Conservation (phyloP, 2,113 vertebrate species). For the Parotia lawesii region DNA sequence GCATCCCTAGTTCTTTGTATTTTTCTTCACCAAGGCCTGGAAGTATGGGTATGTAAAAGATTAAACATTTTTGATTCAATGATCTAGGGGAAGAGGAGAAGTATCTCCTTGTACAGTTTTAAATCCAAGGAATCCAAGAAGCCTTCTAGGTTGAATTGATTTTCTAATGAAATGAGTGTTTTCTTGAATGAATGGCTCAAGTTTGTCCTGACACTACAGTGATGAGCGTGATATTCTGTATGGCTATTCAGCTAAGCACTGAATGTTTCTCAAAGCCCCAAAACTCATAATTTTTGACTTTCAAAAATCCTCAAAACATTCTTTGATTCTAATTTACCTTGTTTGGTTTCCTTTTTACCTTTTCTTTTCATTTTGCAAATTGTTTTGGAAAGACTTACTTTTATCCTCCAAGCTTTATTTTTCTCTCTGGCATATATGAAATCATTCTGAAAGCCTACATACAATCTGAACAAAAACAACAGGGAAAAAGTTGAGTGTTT, state of each 20-base stretch:
- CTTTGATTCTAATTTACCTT: background rate
- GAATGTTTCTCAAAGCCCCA: background rate
- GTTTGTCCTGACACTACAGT: background rate
- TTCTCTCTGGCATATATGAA: background rate
- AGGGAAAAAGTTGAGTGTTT: background rate
- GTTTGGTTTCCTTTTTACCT: background rate
- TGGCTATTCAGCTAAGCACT: background rate
- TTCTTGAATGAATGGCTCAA: background rate
- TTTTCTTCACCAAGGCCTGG: background rate
- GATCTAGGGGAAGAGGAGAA: background rate
- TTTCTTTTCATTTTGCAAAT: background rate
- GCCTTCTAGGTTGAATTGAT: background rate
- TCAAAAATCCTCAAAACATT: background rate
- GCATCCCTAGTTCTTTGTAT: background rate
- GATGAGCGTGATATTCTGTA: background rate
- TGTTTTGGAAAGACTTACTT: background rate
- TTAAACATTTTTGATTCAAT: background rate
- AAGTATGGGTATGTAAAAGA: background rate
- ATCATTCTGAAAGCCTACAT: background rate
- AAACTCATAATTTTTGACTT: background rate
- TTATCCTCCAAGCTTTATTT: background rate
- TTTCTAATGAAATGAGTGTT: background rate
- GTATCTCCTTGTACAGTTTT: background rate
- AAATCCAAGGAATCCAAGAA: background rate
- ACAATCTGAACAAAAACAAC: background rate